Base-by-base conservation (phyloP, 2,797 vertebrate species). In the Hapalemur alaotrensis region DNA sequence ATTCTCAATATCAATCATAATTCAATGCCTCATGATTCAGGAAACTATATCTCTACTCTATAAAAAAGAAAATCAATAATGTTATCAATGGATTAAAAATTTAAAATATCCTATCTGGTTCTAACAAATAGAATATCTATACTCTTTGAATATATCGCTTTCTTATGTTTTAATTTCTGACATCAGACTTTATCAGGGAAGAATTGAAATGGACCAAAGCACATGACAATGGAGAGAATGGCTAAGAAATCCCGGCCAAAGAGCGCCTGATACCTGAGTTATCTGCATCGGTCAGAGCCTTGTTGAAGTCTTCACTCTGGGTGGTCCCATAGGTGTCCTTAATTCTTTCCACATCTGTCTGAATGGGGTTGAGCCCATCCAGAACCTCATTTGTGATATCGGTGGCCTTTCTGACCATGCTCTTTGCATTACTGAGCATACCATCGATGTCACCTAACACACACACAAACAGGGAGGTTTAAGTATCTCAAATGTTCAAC, bases 251-350 rank as follows among this genome's bases (percentile, higher is more conserved):
- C 61, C 67, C 38, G 28, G 35, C 18, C 35, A 12, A 2, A 52
- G 12, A 18, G 38, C 0, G 23, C 9, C 50, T 18, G 59, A 14
- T 97, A 99, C 99, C 99, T 97, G 99, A 99, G 86, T 98, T 98
- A 95, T 99, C 99, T 41, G 99, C 99, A 4, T 99, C 99, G 0
- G 97, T 98, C 97, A 99, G 95, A n/a, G 99, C 97, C 63, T 97
- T 97, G 97, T 86, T 98, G 86, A 99, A 98, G 97, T 99, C 99
- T 87, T 98, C 97, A 25, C 81, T 98, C 81, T 97, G 98, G 1
- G 97, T 17, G 7, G 91, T 97, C 87, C 98, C 97, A 11, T 99
- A 98, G 4, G 97, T 98, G 3, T 78, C 89, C 85, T 92, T 99
- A 84, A 99, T 98, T 59, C 99, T 99, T 18, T 98, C 95, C 32